Conservation (phyloP, 2,888 invertebrate genomes). For the Physocephala rufipes region DNA sequence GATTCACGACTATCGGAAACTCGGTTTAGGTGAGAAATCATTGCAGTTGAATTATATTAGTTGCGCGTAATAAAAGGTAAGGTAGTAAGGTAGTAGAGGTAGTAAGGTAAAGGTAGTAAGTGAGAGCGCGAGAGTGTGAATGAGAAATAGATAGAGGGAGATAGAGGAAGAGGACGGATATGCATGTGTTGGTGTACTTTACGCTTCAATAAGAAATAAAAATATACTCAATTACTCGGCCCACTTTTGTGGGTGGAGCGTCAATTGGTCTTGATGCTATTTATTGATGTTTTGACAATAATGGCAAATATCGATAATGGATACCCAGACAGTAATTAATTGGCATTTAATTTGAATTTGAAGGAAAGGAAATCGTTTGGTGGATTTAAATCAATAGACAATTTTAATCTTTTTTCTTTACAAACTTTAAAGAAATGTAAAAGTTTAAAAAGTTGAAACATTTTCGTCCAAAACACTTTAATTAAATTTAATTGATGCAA, state of each 20-base stretch:
- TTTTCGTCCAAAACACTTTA: too few species aligned
- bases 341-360: slow-evolving; percentile 4
- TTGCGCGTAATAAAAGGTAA: not conserved
- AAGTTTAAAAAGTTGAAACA: too few species aligned
- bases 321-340: slow-evolving; percentile 15
- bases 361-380: not conserved
- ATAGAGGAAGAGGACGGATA: not conserved
- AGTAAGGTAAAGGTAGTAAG: not conserved
- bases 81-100: not conserved
- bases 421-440: too few species aligned
- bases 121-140: not conserved
- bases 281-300: too few species aligned
- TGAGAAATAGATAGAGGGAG: not conserved
- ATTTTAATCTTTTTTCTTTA: too few species aligned
- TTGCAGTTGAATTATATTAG: not conserved
- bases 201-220: too few species aligned
- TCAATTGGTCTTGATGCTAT: too few species aligned
- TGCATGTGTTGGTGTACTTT: not conserved
- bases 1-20: slow-evolving; percentile 57
- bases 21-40: slow-evolving; percentile 51
- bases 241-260: too few species aligned
- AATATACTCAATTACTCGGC: too few species aligned
- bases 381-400: too few species aligned
- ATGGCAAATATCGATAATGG: not conserved
- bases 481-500: too few species aligned